Evolutionary conservation across 2,888 invertebrate genomes (phyloP).

Genomic region (Ophioninae sp.): DNA sequence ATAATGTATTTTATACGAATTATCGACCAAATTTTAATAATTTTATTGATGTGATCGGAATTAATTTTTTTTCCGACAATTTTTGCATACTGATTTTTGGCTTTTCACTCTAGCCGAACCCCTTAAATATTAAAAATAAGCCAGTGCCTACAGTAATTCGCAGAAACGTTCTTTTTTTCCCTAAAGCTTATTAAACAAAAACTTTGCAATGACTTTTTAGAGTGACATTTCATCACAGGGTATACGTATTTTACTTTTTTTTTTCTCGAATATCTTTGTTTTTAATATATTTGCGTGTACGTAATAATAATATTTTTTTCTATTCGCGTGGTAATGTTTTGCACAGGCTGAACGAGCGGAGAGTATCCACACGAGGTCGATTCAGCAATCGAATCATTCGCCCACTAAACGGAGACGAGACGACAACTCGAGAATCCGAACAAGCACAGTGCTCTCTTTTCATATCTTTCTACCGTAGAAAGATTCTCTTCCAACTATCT

Average conservation of each 20-base stretch:
- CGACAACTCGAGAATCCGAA: slow-evolving; percentile 25
- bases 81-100: too few relatives aligned
- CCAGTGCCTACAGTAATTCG: neutral
- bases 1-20: too few relatives aligned
- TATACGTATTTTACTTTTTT: neutral
- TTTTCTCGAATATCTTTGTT: neutral
- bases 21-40: too few relatives aligned
- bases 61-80: too few relatives aligned
- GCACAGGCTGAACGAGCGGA: slow-evolving; percentile 16
- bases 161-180: neutral
- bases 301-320: too few relatives aligned
- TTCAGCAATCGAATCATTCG: slow-evolving; percentile 60
- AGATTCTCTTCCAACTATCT: neutral
- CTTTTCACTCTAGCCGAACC: neutral
- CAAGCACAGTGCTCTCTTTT: slow-evolving; percentile 27
- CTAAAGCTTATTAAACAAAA: neutral
- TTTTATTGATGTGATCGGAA: too few relatives aligned
- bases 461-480: slow-evolving; percentile 27
- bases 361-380: slow-evolving; percentile 56
- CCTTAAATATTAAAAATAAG: neutral
- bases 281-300: neutral
- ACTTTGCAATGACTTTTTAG: neutral
- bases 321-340: neutral
- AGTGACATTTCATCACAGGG: neutral
- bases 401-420: slow-evolving; percentile 42